These are phyloP conservation scores for Menura novaehollandiae DNA, from an alignment of 2,113 vertebrate genomes.

Conservation along the genomic window DNA sequence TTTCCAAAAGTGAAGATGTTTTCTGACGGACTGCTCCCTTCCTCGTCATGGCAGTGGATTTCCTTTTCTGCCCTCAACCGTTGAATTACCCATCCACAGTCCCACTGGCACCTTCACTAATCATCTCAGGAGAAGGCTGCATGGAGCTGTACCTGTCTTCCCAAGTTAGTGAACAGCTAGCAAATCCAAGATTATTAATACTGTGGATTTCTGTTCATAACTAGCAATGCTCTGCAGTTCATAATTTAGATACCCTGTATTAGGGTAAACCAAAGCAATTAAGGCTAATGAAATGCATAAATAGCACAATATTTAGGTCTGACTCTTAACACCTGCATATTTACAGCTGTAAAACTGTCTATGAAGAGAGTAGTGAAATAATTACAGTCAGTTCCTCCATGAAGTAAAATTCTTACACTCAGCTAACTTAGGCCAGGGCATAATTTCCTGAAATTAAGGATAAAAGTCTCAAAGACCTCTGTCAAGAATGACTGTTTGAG, in stretches of 20 bases:
- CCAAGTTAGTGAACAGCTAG: background rate
- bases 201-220: background rate
- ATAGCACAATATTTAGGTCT: background rate
- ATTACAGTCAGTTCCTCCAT: background rate
- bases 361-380: background rate
- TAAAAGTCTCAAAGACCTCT: background rate
- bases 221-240: background rate
- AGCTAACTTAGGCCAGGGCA: background rate
- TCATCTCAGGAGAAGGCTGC: background rate
- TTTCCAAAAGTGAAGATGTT: background rate
- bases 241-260: background rate
- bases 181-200: background rate
- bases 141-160: background rate
- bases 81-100: background rate
- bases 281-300: background rate
- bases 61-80: background rate
- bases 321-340: background rate
- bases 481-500: background rate
- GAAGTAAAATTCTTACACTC: background rate
- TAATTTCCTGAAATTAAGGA: background rate
- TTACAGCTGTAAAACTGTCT: background rate
- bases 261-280: background rate
- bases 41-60: background rate
- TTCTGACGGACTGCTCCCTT: background rate
- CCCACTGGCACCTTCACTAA: background rate